Percentiles rank a stretch among this genome's conserved stretches.
Conservation (phyloP, 2,113 vertebrate species). For the Smithornis capensis region DNA sequence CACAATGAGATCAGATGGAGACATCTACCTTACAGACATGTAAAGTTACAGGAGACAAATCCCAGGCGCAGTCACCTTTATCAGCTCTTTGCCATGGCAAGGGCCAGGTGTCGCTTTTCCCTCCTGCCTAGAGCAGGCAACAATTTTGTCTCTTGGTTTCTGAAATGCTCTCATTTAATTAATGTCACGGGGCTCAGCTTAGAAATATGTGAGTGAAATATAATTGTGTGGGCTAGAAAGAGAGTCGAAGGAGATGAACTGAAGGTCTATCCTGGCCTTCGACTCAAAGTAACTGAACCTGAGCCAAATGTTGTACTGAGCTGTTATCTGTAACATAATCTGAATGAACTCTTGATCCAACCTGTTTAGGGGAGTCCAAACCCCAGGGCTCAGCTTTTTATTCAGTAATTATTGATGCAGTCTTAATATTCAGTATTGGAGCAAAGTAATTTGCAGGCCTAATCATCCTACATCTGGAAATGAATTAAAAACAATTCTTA, state of each 20-base stretch:
- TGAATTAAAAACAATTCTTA: constrained; percentile 33
- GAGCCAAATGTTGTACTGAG: constrained; percentile 8
- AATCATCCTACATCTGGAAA: constrained; percentile 17
- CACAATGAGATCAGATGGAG: neutral
- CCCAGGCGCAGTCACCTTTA: neutral
- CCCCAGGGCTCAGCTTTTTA: neutral
- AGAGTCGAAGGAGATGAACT: neutral
- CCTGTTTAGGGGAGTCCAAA: neutral
- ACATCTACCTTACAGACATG: constrained; percentile 10
- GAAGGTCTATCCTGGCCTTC: neutral
- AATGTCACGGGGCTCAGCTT: constrained; percentile 9
- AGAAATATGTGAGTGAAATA: constrained; percentile 38
- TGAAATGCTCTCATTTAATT: constrained; percentile 54
- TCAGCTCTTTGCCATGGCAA: neutral
- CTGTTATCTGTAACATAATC: constrained; percentile 18
- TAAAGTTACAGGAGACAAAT: constrained; percentile 1
- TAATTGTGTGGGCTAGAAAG: constrained; percentile 24
- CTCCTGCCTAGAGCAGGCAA: constrained; percentile 9
- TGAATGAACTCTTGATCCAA: constrained; percentile 14
- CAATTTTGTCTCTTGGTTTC: constrained; percentile 18
- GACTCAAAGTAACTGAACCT: neutral
- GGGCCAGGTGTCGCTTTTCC: neutral
- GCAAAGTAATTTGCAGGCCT: constrained; percentile 10
- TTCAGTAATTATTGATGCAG: constrained; percentile 37
- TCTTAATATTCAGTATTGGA: constrained; percentile 7